A percentile compares a stretch with the other conserved stretches of the same genome.
Conservation (phyloP, 1,140 invertebrate species). For the Bombus superbus region DNA sequence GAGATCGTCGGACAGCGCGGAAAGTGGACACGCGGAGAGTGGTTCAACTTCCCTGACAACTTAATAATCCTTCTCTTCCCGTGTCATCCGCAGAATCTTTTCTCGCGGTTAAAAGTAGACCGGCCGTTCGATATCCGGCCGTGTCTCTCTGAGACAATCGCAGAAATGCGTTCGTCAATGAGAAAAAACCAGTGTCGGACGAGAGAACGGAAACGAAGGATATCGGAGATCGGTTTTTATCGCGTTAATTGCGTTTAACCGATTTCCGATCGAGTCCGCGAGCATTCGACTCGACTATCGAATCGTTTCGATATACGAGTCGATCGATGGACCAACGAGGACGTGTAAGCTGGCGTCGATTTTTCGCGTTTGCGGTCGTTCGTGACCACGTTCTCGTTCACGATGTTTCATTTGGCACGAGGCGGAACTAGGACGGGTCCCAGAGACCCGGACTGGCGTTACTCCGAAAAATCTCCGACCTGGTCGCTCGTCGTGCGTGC, state of each 20-base stretch:
- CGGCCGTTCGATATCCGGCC: constrained; percentile 37
- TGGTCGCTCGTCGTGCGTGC: background rate
- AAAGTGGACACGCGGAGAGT: constrained; percentile 57
- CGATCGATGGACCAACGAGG: background rate
- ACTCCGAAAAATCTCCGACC: constrained; percentile 45
- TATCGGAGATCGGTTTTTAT: constrained; percentile 2
- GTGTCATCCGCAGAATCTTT: constrained; percentile 63
- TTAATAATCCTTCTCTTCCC: constrained; percentile 66
- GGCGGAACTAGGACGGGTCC: constrained; percentile 23
- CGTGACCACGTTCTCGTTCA: background rate
- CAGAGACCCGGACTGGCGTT: constrained; percentile 22
- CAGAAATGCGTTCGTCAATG: constrained; percentile 29
- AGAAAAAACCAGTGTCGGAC: constrained; percentile 5
- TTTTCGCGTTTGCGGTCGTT: constrained; percentile 16
- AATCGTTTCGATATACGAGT: background rate
- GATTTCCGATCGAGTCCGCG: background rate
- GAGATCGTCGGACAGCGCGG: constrained; percentile 54
- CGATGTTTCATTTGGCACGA: constrained; percentile 42
- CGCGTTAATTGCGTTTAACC: constrained; percentile 5
- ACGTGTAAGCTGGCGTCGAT: background rate
- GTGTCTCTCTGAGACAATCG: constrained; percentile 25
- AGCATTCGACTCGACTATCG: background rate
- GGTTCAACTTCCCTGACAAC: constrained; percentile 53
- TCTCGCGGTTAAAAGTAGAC: constrained; percentile 40
- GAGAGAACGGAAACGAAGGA: background rate